phyloP scores from a whole-genome alignment of 2,888 invertebrate genomes.

The Cordilura impudica region DNA sequence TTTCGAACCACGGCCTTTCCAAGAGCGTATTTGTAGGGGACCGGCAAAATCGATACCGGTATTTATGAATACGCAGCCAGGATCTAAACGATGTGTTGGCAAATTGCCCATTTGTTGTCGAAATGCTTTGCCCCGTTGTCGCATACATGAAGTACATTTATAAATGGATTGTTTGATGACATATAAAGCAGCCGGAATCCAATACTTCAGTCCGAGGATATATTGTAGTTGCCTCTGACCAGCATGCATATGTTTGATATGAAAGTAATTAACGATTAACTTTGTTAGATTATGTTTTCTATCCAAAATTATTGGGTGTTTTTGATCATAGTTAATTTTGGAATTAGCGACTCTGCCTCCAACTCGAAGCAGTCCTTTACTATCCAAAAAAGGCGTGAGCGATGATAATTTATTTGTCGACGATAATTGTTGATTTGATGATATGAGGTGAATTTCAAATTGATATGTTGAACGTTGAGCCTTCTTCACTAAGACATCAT shows the following conservation, averaged over 20 bases:
- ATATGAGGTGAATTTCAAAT: too few relatives aligned
- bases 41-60: slow-evolving; percentile 65
- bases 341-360: slow-evolving; percentile 19
- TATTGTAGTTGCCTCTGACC: background rate
- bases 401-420: background rate
- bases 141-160: slow-evolving; percentile 19
- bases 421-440: background rate
- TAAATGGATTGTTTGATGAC: slow-evolving; percentile 33
- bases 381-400: background rate
- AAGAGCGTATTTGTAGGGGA: slow-evolving; percentile 55
- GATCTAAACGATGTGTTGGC: slow-evolving; percentile 49
- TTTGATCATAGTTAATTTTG: background rate
- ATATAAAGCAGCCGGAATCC: slow-evolving; percentile 27
- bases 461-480: too few relatives aligned
- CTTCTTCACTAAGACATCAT: too few relatives aligned
- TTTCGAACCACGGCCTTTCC: slow-evolving; percentile 59
- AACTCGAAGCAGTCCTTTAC: background rate
- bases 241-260: background rate
- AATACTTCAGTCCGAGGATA: slow-evolving; percentile 8
- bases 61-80: slow-evolving; percentile 60
- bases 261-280: background rate
- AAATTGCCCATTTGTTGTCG: slow-evolving; percentile 62
- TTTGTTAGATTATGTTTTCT: background rate
- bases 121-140: slow-evolving; percentile 26
- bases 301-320: slow-evolving; percentile 5